A percentile compares a stretch with the other conserved stretches of the same genome.
These are phyloP conservation scores for Rhinogobius similis DNA, from an alignment of 2,113 vertebrate genomes.

Conservation along the genomic window DNA sequence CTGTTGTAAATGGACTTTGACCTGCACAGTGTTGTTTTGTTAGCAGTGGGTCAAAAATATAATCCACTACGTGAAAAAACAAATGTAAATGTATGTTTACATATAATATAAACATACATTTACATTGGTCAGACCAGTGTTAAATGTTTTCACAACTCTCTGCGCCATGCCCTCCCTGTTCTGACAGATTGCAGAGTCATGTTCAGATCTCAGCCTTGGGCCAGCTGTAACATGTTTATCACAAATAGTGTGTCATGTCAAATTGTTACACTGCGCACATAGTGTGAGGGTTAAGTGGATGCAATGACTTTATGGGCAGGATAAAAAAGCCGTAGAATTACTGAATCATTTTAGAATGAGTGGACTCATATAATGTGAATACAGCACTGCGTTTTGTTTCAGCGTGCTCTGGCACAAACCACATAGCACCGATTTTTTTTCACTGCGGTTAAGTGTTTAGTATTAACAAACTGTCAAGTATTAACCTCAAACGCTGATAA, in stretches of 20 bases:
- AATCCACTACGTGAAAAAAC: neutral
- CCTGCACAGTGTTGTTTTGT: conserved; percentile 14
- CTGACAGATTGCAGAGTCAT: neutral
- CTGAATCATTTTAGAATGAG: no score
- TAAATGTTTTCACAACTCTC: neutral
- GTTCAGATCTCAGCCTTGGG: neutral
- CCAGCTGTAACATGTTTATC: neutral
- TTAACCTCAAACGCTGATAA: neutral
- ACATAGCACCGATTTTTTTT: neutral
- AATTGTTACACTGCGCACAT: neutral
- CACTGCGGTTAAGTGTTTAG: neutral
- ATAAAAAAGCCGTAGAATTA: neutral
- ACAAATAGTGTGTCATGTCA: no score
- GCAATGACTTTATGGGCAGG: no score
- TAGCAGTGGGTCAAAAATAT: neutral
- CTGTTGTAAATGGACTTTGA: conserved; percentile 37
- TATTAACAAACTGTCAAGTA: neutral
- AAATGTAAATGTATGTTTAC: neutral
- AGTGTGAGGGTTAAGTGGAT: neutral
- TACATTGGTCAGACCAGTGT: neutral
- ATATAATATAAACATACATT: neutral
- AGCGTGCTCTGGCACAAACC: neutral
- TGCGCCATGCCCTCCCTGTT: neutral
- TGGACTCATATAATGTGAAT: no score
- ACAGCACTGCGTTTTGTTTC: no score